Conservation (phyloP, 2,888 invertebrate genomes). For the Acanthosepion esculentum region DNA sequence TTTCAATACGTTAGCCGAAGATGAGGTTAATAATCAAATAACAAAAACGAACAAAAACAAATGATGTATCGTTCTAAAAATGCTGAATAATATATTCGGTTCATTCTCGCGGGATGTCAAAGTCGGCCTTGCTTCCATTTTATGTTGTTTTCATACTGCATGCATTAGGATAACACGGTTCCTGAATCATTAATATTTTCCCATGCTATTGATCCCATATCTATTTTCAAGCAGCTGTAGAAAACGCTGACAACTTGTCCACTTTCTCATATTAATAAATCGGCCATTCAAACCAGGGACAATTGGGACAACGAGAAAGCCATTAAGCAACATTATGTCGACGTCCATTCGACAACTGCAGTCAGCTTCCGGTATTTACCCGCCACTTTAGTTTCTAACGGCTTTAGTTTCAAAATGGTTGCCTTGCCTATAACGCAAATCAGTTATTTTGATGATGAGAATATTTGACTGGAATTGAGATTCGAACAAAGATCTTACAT, state of each 20-base stretch:
- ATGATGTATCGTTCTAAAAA: neutral
- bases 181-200: neutral
- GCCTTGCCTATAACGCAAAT: neutral
- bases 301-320: neutral
- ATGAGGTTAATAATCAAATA: neutral
- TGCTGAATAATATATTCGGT: neutral
- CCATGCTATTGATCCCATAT: neutral
- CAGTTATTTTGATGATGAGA: neutral
- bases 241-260: neutral
- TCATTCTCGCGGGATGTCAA: neutral
- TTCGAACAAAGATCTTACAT: neutral
- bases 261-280: constrained; percentile 15
- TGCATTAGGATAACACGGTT: neutral
- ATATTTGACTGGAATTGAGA: too few species aligned
- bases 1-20: neutral
- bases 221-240: constrained; percentile 12
- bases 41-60: neutral
- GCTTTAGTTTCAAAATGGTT: neutral
- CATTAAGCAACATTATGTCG: neutral
- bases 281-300: constrained; percentile 15
- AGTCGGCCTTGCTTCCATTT: neutral
- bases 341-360: neutral
- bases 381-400: neutral
- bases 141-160: neutral
- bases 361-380: neutral